Evolutionary conservation across 2,888 invertebrate species (phyloP), one percentile per base, ranked within the genome.

Genomic region (Drosophila koepferae): DNA sequence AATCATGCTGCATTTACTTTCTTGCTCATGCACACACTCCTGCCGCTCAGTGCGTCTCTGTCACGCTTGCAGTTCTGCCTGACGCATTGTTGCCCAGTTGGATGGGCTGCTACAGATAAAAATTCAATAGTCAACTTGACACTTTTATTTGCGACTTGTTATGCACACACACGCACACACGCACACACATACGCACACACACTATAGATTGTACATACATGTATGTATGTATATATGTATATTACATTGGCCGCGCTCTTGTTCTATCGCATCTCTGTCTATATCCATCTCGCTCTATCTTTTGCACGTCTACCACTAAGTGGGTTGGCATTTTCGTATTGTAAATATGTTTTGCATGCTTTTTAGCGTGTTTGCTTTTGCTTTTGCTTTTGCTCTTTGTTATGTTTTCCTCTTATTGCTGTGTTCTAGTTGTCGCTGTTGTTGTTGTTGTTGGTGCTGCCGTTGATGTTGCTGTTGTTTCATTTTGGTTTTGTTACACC

Each of bases 91-190:
- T 76, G 74, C 54, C 71, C 64, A 80, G 64, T 69, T 53, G 81
- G 66, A 63, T 77, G 77, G 72, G 59, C 66, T 72, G 85, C 68
- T 72, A 63, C 56, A 75, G 89, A 90, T 86, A 86, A 81, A 88
- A 86, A 90, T 90, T 90, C 86, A 90, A 90, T 86, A 86, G 89
- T 85, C 86, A 71, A 90, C 78, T 86, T 86, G 90, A 90, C 90
- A 86, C 90, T 86, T 82, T 88, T 90, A 78, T 82, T 90, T 88
- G 73, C 74, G 70, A 76, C 90, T 89, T 86, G 77, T 77, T 78
- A 82, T 74, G 80, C 77, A 16, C 53, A 34, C 18, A 34, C 53
- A 38, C 18, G 46, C 63, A 10, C 51, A 44, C 63, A 40, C 53
- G 36, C n/a, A 18, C 34, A 61, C 55, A 28, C 18, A 34, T 48